phyloP scores from a whole-genome alignment of 2,888 invertebrate species.

The Lasioglossum malachurum region DNA sequence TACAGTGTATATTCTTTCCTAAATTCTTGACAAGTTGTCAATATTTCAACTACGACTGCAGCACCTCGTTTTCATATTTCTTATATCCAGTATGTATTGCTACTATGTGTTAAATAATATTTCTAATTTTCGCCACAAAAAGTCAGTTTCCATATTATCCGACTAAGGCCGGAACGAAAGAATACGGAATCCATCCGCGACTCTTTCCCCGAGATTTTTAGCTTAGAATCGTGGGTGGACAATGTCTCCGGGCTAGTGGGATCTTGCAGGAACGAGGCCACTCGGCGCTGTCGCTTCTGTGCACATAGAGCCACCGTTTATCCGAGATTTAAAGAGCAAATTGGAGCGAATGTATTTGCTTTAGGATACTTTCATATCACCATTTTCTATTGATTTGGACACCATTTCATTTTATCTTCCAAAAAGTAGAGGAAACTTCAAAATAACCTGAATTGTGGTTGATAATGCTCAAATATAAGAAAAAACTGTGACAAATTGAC shows the following conservation, averaged over 20 bases:
- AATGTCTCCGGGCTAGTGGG: constrained; percentile 2
- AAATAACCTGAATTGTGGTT: no score
- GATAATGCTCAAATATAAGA: no score
- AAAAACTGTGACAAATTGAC: not conserved
- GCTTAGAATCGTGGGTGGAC: not conserved
- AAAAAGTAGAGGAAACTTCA: not conserved
- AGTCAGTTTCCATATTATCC: not conserved
- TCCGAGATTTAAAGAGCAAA: not conserved
- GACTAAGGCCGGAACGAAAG: not conserved
- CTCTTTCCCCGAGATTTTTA: not conserved
- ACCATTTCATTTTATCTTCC: not conserved
- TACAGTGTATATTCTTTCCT: no score
- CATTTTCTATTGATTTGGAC: not conserved
- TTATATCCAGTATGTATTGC: no score
- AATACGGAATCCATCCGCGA: not conserved
- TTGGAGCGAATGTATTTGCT: not conserved
- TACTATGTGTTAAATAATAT: not conserved
- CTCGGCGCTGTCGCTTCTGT: not conserved
- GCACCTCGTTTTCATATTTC: no score
- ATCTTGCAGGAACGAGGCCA: not conserved
- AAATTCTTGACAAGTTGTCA: no score
- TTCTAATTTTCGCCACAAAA: not conserved
- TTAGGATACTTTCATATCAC: not conserved
- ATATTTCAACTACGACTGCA: no score
- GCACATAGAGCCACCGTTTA: not conserved